Base-by-base conservation (phyloP, 1,140 invertebrate genomes). In the Galendromus occidentalis region DNA sequence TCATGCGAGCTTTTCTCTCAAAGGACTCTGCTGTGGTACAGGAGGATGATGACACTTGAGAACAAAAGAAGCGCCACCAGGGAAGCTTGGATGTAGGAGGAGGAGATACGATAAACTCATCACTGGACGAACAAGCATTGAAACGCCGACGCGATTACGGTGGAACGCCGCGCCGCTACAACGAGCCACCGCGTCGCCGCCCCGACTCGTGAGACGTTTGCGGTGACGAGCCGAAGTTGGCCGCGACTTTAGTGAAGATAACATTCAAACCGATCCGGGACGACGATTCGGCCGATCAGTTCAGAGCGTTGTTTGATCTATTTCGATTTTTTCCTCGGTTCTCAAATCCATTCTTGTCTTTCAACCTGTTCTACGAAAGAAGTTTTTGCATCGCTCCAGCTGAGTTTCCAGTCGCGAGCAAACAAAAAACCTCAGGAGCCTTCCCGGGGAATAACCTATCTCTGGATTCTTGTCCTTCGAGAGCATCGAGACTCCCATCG, bases 11-110 rank as follows among this genome's bases (percentile, higher is more conserved):
- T 33, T 22, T 22, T 17, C 25, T 28, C 45, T 28, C 45, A 28
- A 7, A 47, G 25, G 14, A 14, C 14, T 33, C n/a, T 22, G 51
- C 25, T 25, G 25, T 14, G 25, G 14, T 22, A 17, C 51, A 22
- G 14, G n/a, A n/a, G n/a, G 51, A 25, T 22, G 18, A 59, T 59
- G 51, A 59, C 51, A 59, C 51, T 59, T 59, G 51, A 59, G 51
- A 59, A 59, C 51, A 59, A 59, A 59, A 33, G 25, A 33, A 22
- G 25, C 51, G 22, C 51, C 25, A 17, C 51, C n/a, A 25, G 1
- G 25, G 45, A 22, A 39, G 33, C 4, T 39, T 39, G 33, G 33
- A 39, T 9, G 33, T 39, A 39, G 33, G n/a, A 39, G 33, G 33
- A 39, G 9, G 33, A 39, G 33, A 39, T 39, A 39, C 25, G 51